Conservation (phyloP, 2,113 vertebrate species). For the Menura novaehollandiae region DNA sequence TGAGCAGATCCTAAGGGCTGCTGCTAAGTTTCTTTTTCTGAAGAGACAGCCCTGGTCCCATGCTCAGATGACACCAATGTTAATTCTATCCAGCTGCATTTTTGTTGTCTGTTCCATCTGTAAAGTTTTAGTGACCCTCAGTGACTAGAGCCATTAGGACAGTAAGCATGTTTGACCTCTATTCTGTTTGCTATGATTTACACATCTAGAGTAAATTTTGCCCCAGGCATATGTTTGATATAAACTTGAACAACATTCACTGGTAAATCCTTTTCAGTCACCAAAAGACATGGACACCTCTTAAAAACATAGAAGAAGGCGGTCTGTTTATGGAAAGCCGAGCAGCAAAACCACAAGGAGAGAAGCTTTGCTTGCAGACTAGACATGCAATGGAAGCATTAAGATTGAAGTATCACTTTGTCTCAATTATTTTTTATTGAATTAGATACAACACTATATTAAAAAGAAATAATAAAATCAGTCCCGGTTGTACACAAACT, state of each 20-base stretch:
- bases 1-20: background rate
- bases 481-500: background rate
- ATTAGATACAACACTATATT: background rate
- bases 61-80: background rate
- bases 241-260: background rate
- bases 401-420: background rate
- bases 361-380: background rate
- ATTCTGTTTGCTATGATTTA: background rate
- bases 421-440: background rate
- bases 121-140: background rate
- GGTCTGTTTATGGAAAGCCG: background rate
- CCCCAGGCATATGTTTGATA: background rate
- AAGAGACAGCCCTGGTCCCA: background rate
- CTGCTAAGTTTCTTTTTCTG: background rate
- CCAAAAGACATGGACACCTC: background rate
- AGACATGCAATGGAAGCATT: background rate
- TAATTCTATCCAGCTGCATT: no score
- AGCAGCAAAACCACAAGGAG: background rate
- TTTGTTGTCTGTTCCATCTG: no score
- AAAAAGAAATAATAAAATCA: background rate
- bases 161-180: background rate
- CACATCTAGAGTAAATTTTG: background rate
- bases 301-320: background rate
- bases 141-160: background rate
- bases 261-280: background rate